phyloP scores from a whole-genome alignment of 2,113 vertebrate species.

The Clarias gariepinus region DNA sequence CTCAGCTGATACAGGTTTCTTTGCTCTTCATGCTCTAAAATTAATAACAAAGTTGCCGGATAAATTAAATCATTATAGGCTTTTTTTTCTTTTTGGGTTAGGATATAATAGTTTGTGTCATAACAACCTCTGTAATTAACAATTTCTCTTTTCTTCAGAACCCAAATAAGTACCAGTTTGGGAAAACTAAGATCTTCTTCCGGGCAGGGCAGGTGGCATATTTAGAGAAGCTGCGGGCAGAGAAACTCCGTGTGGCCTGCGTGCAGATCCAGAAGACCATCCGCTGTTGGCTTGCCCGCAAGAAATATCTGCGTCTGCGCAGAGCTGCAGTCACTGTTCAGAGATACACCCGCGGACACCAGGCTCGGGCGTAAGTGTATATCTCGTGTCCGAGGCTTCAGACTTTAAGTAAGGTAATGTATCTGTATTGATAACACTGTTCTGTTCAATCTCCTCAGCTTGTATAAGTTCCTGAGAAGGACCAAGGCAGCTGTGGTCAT shows the following conservation, averaged over 20 bases:
- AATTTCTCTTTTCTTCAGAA: constrained; percentile 71
- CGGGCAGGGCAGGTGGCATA: constrained; percentile 95
- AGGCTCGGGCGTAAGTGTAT: constrained; percentile 84
- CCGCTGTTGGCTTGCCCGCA: constrained; percentile 89
- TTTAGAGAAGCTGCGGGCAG: constrained; percentile 92
- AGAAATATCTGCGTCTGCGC: constrained; percentile 86
- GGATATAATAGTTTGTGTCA: not conserved
- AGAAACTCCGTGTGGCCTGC: constrained; percentile 87
- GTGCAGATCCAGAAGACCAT: constrained; percentile 95
- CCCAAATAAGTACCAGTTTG: constrained; percentile 92
- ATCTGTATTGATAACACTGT: too few relatives aligned
- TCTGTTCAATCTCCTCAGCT: constrained; percentile 66
- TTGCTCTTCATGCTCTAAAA: not conserved
- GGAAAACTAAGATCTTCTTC: constrained; percentile 98
- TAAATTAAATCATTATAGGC: not conserved
- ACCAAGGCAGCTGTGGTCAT: constrained; percentile 84
- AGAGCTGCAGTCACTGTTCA: constrained; percentile 85
- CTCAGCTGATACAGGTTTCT: constrained; percentile 84
- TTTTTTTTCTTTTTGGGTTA: not conserved
- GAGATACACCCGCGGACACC: constrained; percentile 85
- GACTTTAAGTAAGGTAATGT: not conserved
- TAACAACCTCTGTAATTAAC: too few relatives aligned
- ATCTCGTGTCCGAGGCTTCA: not conserved
- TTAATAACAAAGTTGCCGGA: not conserved
- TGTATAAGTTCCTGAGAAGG: constrained; percentile 79